Percentiles rank a stretch among this genome's conserved stretches.
Conservation (phyloP, 1,140 invertebrate species). For the Homarus americanus region DNA sequence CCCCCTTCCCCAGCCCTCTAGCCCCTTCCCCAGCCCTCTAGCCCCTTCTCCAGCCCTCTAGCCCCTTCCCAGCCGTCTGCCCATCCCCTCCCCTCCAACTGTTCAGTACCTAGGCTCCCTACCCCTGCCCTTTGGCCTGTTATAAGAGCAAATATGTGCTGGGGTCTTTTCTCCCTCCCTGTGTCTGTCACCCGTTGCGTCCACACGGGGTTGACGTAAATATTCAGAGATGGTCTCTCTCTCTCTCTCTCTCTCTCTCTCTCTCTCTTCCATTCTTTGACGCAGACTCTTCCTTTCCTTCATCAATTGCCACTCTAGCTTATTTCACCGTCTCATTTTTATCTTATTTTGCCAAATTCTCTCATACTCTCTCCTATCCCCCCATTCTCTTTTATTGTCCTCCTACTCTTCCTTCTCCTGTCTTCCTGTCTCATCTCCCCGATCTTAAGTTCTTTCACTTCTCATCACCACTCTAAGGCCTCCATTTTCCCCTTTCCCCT, state of each 20-base stretch:
- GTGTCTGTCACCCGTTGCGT: neutral
- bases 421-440: neutral
- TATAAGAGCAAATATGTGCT: neutral
- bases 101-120: neutral
- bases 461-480: too few species aligned
- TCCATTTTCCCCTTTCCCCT: too few species aligned
- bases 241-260: neutral
- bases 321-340: too few species aligned
- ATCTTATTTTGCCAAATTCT: too few species aligned
- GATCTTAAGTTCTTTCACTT: neutral
- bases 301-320: too few species aligned
- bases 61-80: too few species aligned
- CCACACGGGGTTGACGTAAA: neutral
- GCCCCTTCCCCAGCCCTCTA: too few species aligned
- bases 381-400: neutral
- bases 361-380: neutral
- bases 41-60: too few species aligned
- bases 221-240: conserved; percentile 3
- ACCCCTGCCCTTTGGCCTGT: neutral
- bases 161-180: neutral
- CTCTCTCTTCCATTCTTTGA: neutral
- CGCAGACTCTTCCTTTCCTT: neutral
- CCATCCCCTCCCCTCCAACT: too few species aligned
- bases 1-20: too few species aligned
- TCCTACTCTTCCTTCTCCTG: neutral